Conservation (phyloP, 1,140 invertebrate genomes). For the Sinella curviseta region DNA sequence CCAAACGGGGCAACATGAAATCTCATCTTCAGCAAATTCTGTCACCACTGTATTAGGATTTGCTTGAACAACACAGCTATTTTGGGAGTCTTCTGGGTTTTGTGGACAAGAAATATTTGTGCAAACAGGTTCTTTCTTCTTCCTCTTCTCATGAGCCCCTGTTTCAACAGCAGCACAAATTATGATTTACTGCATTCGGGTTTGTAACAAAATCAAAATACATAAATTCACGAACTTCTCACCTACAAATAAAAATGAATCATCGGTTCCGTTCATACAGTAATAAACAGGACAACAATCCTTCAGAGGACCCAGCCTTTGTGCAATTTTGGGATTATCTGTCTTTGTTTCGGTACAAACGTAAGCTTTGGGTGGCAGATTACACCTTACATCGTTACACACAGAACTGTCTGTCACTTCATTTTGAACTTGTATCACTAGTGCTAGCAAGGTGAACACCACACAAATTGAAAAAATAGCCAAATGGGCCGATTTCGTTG, state of each 20-base stretch:
- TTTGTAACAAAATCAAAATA: not conserved
- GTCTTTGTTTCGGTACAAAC: not conserved
- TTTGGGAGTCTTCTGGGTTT: not conserved
- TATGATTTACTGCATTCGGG: no score
- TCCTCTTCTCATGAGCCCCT: not conserved
- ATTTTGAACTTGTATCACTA: not conserved
- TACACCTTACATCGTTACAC: not conserved
- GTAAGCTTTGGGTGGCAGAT: not conserved
- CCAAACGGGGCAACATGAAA: no score
- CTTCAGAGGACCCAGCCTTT: not conserved
- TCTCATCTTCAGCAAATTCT: not conserved
- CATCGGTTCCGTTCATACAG: not conserved
- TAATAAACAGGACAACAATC: not conserved
- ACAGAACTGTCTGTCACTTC: not conserved
- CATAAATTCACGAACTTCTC: not conserved
- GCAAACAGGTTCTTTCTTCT: not conserved
- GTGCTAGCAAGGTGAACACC: no score
- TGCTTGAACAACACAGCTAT: not conserved
- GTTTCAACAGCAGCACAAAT: not conserved
- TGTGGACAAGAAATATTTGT: not conserved
- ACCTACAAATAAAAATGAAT: not conserved
- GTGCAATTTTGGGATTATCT: not conserved
- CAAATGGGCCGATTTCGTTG: no score
- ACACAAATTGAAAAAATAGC: no score
- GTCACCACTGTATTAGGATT: not conserved